A percentile compares a stretch with the other conserved stretches of the same genome.
Evolutionary conservation across 1,140 invertebrate genomes (phyloP).

Genomic region (Nixonia krombeini): DNA sequence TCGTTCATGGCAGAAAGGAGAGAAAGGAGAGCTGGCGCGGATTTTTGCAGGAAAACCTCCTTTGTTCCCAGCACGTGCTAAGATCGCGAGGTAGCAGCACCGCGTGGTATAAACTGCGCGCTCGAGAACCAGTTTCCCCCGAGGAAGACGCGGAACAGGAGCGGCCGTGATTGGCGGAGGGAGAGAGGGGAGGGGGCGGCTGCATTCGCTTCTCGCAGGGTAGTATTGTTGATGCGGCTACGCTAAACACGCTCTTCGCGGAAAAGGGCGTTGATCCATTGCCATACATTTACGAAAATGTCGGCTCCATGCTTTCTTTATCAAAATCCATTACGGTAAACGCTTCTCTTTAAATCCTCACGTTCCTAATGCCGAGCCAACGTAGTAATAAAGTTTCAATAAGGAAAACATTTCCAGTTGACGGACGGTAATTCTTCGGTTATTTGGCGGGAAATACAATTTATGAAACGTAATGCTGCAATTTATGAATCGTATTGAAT

Average conservation of each 20-base stretch:
- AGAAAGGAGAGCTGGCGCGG: conserved; percentile 30
- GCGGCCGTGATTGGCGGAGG: conserved; percentile 15
- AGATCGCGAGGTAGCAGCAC: conserved; percentile 35
- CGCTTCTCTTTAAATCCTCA: no score
- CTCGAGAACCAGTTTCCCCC: conserved; percentile 19
- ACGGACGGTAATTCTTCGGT: no score
- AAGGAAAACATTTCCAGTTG: no score
- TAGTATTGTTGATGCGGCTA: conserved; percentile 3
- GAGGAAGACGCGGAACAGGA: conserved; percentile 34
- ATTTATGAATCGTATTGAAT: no score
- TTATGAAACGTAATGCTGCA: no score
- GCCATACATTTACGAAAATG: no score
- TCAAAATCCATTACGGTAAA: no score
- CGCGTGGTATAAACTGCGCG: conserved; percentile 34
- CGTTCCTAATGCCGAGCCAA: no score
- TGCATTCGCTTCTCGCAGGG: background rate
- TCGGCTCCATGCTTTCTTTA: no score
- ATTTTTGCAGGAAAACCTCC: conserved; percentile 34
- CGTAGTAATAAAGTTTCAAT: no score
- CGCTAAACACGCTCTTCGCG: conserved; percentile 12
- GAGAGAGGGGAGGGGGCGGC: background rate
- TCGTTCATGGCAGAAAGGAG: conserved; percentile 32
- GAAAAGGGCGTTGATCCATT: conserved; percentile 60
- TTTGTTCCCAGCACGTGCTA: conserved; percentile 46
- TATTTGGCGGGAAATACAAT: no score